A percentile compares a stretch with the other conserved stretches of the same genome.
These are phyloP conservation scores for Tyrannus savana DNA, from an alignment of 2,113 vertebrate genomes.

Conservation along the genomic window DNA sequence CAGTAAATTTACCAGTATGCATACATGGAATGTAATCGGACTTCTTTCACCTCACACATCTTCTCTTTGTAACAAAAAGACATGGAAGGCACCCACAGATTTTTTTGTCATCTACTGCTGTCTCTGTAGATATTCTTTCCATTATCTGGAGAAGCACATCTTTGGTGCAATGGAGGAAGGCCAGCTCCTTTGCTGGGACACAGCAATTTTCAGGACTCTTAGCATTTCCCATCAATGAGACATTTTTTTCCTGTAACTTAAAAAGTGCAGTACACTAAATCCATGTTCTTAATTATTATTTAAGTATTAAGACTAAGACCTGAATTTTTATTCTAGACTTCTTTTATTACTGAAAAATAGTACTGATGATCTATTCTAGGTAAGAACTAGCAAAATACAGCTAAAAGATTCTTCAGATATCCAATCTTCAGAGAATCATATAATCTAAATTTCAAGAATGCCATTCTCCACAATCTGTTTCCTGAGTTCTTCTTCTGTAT, in stretches of 20 bases:
- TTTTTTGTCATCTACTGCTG: neutral
- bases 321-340: neutral
- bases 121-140: neutral
- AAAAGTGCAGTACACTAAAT: neutral
- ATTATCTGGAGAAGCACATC: neutral
- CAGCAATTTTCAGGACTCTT: neutral
- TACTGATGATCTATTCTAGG: neutral
- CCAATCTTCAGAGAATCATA: neutral
- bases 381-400: neutral
- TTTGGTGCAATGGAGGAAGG: neutral
- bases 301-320: neutral
- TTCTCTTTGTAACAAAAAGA: neutral
- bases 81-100: neutral
- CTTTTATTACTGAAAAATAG: neutral
- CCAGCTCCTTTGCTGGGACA: neutral
- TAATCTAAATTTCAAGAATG: neutral
- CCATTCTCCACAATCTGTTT: neutral
- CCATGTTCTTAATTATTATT: neutral
- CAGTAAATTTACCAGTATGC: neutral
- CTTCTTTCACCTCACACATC: neutral
- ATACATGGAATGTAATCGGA: neutral
- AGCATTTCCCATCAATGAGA: neutral
- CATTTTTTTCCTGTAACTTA: neutral
- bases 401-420: neutral
- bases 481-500: neutral